Evolutionary conservation across 2,113 vertebrate species (phyloP).

Genomic region (Ictidomys tridecemlineatus): DNA sequence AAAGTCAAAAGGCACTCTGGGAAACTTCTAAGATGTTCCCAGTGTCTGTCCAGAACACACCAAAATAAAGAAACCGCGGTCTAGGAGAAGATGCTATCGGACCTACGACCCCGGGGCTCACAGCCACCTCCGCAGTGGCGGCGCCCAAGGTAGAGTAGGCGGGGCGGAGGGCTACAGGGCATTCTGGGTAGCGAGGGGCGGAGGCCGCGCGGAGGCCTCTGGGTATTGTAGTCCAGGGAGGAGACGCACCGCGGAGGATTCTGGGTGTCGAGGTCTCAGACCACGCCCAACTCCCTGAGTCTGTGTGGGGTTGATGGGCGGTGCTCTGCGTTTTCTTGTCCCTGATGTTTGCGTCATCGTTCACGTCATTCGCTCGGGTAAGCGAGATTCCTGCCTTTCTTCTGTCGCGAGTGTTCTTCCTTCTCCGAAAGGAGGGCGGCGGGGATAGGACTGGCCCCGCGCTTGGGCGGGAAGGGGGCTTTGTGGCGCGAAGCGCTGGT

Average conservation of each 20-base stretch:
- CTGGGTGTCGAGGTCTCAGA: not conserved
- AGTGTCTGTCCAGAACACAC: not conserved
- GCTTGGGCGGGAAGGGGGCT: not conserved
- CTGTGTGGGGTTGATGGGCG: too few species aligned
- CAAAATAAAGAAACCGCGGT: too few species aligned
- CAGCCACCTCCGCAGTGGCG: too few species aligned
- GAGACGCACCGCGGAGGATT: not conserved
- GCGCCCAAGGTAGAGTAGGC: too few species aligned
- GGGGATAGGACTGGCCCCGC: not conserved
- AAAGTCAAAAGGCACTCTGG: not conserved
- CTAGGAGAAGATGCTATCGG: not conserved
- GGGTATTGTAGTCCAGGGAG: not conserved
- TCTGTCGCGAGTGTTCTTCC: not conserved
- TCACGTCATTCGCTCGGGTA: not conserved
- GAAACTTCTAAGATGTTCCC: not conserved
- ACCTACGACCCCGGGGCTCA: too few species aligned
- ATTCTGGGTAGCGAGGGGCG: not conserved
- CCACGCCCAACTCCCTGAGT: not conserved
- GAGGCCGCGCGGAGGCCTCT: not conserved
- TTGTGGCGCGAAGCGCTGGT: not conserved
- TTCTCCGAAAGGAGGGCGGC: not conserved
- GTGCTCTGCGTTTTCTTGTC: too few species aligned
- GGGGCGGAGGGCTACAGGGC: too few species aligned
- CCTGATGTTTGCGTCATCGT: not conserved
- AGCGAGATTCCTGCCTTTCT: not conserved